Evolutionary conservation across 1,140 invertebrate species (phyloP).

Genomic region (Drosophila kurseongensis): DNA sequence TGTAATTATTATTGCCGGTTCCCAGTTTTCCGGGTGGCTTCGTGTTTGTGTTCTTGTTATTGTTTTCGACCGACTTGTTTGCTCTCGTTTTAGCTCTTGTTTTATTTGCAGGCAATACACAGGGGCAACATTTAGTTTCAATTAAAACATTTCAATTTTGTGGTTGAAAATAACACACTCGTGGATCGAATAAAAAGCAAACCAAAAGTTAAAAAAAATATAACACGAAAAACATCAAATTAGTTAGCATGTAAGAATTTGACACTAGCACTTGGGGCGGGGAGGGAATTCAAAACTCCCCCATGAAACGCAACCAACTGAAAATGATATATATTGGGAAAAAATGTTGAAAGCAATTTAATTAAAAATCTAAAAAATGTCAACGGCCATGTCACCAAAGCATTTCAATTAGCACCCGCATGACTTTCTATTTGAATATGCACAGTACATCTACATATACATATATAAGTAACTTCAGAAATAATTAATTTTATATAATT

Average conservation of each 20-base stretch:
- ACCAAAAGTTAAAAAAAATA: slow-evolving; percentile 27
- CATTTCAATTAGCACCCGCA: slow-evolving; percentile 65
- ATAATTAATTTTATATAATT: slow-evolving; percentile 31
- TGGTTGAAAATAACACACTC: slow-evolving; percentile 50
- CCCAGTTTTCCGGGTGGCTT: slow-evolving; percentile 29
- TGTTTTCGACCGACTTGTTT: slow-evolving; percentile 40
- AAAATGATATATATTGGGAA: slow-evolving; percentile 23
- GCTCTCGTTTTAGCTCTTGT: slow-evolving; percentile 46
- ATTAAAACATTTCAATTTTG: slow-evolving; percentile 79
- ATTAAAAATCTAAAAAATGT: slow-evolving; percentile 75
- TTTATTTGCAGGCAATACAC: slow-evolving; percentile 73
- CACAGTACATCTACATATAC: neutral
- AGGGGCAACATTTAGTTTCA: slow-evolving; percentile 76
- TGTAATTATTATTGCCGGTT: slow-evolving; percentile 55
- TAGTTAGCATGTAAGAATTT: slow-evolving; percentile 65
- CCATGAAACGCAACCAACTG: slow-evolving; percentile 12
- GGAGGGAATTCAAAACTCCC: slow-evolving; percentile 11
- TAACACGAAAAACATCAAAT: slow-evolving; percentile 44
- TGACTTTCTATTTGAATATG: slow-evolving; percentile 9
- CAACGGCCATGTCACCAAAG: slow-evolving; percentile 55
- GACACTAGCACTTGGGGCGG: slow-evolving; percentile 22
- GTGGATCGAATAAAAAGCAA: slow-evolving; percentile 36
- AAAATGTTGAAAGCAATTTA: slow-evolving; percentile 69
- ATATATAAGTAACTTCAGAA: neutral
- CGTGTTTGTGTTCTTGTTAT: slow-evolving; percentile 44